Base-by-base conservation (phyloP, 2,113 vertebrate species). In the Myrmecophaga tridactyla region DNA sequence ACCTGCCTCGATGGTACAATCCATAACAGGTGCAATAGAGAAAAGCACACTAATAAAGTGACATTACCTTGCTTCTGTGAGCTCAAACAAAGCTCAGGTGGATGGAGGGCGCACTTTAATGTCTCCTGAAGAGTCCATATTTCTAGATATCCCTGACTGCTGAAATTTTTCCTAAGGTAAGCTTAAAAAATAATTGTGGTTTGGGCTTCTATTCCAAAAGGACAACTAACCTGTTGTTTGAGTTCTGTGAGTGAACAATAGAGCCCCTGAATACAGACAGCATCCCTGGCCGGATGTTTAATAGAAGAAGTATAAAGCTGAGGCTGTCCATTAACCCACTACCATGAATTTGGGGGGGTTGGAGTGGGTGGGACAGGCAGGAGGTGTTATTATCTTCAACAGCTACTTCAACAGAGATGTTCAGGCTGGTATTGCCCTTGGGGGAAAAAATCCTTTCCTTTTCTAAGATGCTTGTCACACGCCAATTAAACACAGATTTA, bases 131-230 rank as follows among this genome's bases (percentile, higher is more conserved):
- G 96, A 93, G 69, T 89, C 80, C 83, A 1, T 91, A 81, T 95
- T 94, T 96, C 94, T 96, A 89, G 92, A 65, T 93, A 95, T 91
- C 39, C 8, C 91, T 96, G 77, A 95, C 94, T 94, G 81, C 78
- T 82, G 89, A 86, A 53, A 73, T 92, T 96, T 89, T 95, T 96
- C 83, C 94, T 87, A 76, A 96, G 94, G 65, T 90, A 93, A 96
- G 94, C 70, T 97, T 97, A 96, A 97, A 97, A 97, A 97, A 96
- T 97, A 96, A 97, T 96, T 95, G 94, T 92, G 70, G 86, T 94
- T 91, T 93, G 63, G 90, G 85, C 46, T 5, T 77, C 63, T 89
- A 20, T 91, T 95, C 96, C 94, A 97, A 96, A 96, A 95, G 83
- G 84, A 92, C 95, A 96, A 96, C 94, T 83, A 92, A 89, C 92